A percentile compares a stretch with the other conserved stretches of the same genome.
Conservation (phyloP, 2,113 vertebrate genomes). For the Galbula dea region DNA sequence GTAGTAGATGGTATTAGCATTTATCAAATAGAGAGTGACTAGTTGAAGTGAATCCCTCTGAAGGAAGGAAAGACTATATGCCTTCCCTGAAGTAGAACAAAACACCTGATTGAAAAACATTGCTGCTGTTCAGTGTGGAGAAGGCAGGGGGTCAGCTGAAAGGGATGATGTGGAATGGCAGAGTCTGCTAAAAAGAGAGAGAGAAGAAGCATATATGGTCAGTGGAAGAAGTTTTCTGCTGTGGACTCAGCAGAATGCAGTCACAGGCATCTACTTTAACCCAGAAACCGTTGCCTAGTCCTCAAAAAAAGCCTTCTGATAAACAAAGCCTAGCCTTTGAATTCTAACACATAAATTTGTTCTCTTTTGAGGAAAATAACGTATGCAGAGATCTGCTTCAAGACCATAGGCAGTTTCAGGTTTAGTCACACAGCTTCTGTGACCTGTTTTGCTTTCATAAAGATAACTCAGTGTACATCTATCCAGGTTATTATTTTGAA, state of each 20-base stretch:
- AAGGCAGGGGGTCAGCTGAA: neutral
- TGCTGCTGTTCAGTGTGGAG: neutral
- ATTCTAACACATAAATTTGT: neutral
- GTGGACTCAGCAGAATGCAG: neutral
- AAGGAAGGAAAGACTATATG: neutral
- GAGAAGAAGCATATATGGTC: neutral
- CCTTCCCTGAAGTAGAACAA: neutral
- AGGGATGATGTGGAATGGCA: fast-evolving
- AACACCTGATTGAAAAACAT: neutral
- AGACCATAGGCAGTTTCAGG: neutral
- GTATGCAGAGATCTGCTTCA: neutral
- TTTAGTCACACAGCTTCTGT: neutral
- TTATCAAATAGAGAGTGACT: neutral
- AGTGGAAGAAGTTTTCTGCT: neutral
- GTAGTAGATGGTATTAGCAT: neutral
- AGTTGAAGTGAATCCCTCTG: neutral
- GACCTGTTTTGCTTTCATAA: neutral
- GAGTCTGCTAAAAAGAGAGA: neutral
- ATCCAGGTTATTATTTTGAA: neutral
- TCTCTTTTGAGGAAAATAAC: neutral
- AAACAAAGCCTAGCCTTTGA: neutral
- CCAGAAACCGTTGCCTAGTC: neutral
- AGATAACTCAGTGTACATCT: neutral
- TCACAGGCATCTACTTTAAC: neutral
- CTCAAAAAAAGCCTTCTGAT: neutral